Conservation (phyloP, 2,113 vertebrate genomes). For the Atrichornis clamosus region DNA sequence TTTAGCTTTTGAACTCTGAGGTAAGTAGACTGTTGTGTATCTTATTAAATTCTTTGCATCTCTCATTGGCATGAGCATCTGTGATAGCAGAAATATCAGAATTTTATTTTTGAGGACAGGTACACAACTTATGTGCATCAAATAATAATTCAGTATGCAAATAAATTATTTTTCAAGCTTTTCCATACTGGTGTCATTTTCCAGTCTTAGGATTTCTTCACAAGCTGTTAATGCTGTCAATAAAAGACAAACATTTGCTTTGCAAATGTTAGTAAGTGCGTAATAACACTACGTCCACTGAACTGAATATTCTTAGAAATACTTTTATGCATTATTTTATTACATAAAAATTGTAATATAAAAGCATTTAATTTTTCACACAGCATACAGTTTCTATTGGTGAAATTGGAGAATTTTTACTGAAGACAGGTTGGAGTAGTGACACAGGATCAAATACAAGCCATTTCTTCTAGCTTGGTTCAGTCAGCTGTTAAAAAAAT, state of each 20-base stretch:
- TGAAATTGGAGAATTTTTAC: background rate
- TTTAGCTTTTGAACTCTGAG: background rate
- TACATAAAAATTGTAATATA: background rate
- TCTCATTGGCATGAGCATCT: background rate
- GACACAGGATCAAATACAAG: background rate
- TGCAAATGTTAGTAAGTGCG: background rate
- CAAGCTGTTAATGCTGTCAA: accelerated
- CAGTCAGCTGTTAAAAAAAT: background rate
- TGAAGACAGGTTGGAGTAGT: background rate
- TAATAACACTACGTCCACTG: background rate
- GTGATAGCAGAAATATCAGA: background rate
- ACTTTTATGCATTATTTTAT: background rate
- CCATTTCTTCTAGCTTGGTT: background rate
- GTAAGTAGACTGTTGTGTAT: background rate
- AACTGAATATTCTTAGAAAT: background rate
- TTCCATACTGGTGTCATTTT: background rate
- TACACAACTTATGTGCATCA: background rate
- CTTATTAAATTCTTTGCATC: background rate
- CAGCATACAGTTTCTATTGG: background rate
- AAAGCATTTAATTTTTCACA: background rate
- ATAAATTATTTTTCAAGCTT: background rate
- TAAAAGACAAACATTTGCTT: background rate
- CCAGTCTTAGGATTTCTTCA: background rate
- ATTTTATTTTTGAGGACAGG: background rate
- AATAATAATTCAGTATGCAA: background rate